A percentile compares a stretch with the other conserved stretches of the same genome.
These are phyloP conservation scores for Benthosema pterotum DNA, from an alignment of 2,797 vertebrate species.

Conservation along the genomic window DNA sequence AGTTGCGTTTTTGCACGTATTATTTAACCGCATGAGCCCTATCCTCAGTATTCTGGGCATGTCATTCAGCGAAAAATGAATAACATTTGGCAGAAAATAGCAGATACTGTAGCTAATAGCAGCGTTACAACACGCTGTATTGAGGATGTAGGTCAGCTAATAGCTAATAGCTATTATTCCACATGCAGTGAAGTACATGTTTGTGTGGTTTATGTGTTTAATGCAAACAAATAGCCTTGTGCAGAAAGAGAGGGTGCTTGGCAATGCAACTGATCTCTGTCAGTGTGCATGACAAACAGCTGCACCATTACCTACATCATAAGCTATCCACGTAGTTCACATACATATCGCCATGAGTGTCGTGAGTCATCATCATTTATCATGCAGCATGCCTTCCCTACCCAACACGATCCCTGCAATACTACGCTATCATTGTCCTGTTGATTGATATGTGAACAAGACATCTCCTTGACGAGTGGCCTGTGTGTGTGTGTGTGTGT, in stretches of 20 bases:
- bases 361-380: neutral
- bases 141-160: too few relatives aligned
- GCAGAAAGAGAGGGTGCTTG: neutral
- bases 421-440: neutral
- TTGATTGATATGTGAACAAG: slow-evolving; percentile 20
- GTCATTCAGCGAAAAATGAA: too few relatives aligned
- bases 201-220: neutral
- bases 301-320: neutral
- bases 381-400: slow-evolving; percentile 11
- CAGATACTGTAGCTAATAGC: too few relatives aligned
- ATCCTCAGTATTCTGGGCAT: neutral
- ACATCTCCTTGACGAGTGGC: slow-evolving; percentile 11
- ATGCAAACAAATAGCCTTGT: neutral
- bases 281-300: neutral
- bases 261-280: slow-evolving; percentile 9
- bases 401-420: neutral
- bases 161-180: too few relatives aligned
- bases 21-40: too few relatives aligned
- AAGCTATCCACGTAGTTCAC: neutral
- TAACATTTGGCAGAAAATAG: too few relatives aligned
- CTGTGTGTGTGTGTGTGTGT: neutral
- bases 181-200: too few relatives aligned
- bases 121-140: too few relatives aligned
- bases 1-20: slow-evolving; percentile 2
- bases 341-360: neutral